Evolutionary conservation across 2,888 invertebrate species (phyloP), one percentile per base, ranked within the genome.

Genomic region (Thumatha senex): DNA sequence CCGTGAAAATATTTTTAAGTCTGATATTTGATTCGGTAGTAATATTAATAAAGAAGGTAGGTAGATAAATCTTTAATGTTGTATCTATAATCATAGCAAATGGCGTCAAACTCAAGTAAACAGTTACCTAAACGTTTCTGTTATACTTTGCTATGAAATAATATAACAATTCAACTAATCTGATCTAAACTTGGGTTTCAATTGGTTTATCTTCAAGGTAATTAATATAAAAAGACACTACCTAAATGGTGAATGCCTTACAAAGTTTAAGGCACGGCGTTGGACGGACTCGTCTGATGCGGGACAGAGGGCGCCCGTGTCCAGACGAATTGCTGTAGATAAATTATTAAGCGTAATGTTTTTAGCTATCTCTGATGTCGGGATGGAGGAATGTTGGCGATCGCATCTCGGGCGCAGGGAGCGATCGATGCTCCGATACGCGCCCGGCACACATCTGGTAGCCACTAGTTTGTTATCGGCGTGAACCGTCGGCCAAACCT

Each of bases 1-100:
- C 63, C 86, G 86, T 86, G 87, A 72, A 89, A 88, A 82, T 86
- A 89, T 89, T 82, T 67, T 65, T 70, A 80, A 84, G 75, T 84
- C 71, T 58, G 70, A 74, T 69, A 77, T 82, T 82, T 73, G 77
- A 82, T 75, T 76, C 70, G 63, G 70, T 69, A 63, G 74, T 77
- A 84, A 85, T 86, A 85, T 82, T 83, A 80, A 85, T 82, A 78
- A 80, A 77, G 18, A 4, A 24, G 18, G 18, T 24, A 24, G 5
- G 18, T 24, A 24, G 18, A 72, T 66, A 76, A 84, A 83, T 84
- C 82, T 72, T 76, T 67, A 40, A 18, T 38, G 46, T 58, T 43
- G 34, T n/a, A 13, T 43, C 39, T 48, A 40, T 47, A 46, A 39
- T 18, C 40, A 36, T 34, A 36, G 36, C 14, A 14, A 36, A n/a